Evolutionary conservation across 2,797 vertebrate genomes (phyloP).

Genomic region (Todus mexicanus): DNA sequence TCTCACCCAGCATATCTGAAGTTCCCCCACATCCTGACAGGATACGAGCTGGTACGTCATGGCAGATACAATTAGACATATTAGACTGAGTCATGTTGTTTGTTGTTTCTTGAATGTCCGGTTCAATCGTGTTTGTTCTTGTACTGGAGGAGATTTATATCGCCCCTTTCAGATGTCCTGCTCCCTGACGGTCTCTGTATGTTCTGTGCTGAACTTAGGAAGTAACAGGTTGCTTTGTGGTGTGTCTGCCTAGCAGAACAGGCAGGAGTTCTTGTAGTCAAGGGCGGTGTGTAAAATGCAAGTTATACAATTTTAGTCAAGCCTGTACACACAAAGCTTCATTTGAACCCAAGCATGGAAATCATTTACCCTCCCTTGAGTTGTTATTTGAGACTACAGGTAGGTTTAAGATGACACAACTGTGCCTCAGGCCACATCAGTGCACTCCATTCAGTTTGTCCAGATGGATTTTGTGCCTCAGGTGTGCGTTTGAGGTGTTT

Average conservation of each 20-base stretch:
- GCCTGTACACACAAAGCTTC: not conserved
- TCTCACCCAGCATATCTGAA: not conserved
- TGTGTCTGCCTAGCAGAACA: not conserved
- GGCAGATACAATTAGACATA: not conserved
- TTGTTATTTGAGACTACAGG: not conserved
- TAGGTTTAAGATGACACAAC: not conserved
- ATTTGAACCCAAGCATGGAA: not conserved
- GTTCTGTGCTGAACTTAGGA: not conserved
- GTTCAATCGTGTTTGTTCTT: not conserved
- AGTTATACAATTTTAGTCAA: not conserved
- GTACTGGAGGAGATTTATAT: not conserved
- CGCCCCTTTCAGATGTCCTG: not conserved
- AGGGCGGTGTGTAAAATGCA: not conserved
- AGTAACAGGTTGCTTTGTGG: not conserved
- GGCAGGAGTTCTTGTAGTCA: not conserved
- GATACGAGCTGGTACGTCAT: not conserved
- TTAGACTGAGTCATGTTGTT: not conserved
- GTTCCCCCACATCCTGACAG: not conserved
- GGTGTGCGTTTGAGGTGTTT: not conserved
- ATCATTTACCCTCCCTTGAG: not conserved
- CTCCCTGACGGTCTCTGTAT: not conserved
- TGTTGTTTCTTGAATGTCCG: not conserved
- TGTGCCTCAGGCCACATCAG: not conserved
- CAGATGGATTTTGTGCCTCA: not conserved
- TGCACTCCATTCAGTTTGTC: not conserved